Base-by-base conservation (phyloP, 1,140 invertebrate genomes). In the Leucophenga varia region DNA sequence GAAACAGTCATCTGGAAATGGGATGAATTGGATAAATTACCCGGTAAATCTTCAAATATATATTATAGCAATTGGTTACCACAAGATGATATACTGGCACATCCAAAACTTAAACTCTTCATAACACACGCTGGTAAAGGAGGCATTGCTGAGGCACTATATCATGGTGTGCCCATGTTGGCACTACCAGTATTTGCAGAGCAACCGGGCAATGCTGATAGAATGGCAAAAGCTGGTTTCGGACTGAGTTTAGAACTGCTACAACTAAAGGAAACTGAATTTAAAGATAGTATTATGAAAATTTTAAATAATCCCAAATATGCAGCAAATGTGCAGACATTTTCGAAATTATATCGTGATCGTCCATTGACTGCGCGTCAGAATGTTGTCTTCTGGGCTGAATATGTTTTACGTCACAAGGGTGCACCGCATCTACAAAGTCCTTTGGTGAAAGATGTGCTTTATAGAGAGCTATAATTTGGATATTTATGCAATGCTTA, bases 61-160 rank as follows among this genome's bases (percentile, higher is more conserved):
- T 74, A 75, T 36, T 61, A 77, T n/a, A 50, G 58, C 10, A 79
- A 80, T 51, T 84, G 82, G 81, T 48, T 82, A 17, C 81, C 81
- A 3, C 82, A 84, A 56, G 72, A 72, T 32, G 76, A 79, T 47
- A 69, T 81, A 44, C 57, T 72, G 68, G 77, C 55, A 6, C 79
- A 81, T 58, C 57, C 68, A 5, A 74, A 78, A 16, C 40, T 68
- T 7, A 72, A 73, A 50, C 45, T 79, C 0, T 81, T 82, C 45
- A 74, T 82, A 3, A 77, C 76, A 3, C 80, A 82, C 38, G 79
- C 79, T 43, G 81, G 80, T 16, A 63, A 77, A 20, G 74, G 78
- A n/a, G 74, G 79, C 30, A 44, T 74, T n/a, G 72, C 69, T n/a
- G 80, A 82, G 58, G 69, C 74, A 21, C 56, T 77, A 41, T 74